Evolutionary conservation across 64 coral and sea anemone species (phyloP), one percentile per base, ranked within the genome.

Genomic region (Pocillopora damicornis): DNA sequence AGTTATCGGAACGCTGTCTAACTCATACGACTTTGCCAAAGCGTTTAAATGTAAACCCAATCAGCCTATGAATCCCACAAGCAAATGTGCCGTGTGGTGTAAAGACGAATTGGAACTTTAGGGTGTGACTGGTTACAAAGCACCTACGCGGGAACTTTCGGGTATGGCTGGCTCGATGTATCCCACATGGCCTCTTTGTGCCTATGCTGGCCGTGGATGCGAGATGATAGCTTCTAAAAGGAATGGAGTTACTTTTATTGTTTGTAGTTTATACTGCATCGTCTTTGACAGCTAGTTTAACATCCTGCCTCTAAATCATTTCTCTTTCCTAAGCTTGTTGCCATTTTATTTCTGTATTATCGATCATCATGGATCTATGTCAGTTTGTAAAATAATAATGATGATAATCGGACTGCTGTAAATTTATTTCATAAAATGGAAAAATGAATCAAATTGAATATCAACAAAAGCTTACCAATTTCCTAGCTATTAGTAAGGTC

Each of bases 1-100:
- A 65, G 97, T 99, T 10, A 99, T 93, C n/a, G 97, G 97, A 26
- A 94, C 93, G 4, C 35, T 99, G 30, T 99, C 97, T 12, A 99
- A 99, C 65, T 99, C 97, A 10, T 86, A 93, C 60, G 97, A 99
- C 64, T 99, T 99, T 79, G 60, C 97, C 60, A 73, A 83, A 15
- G 93, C 97, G 15, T 99, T 99, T 74, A 85, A 95, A 15, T 99
- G 97, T 77, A 87, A 82, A 22, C 4, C 74, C 76, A 88, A 81
- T 64, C 91, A 88, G 26, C 63, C 34, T 0, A 99, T 99, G 97
- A 99, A 99, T 67, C 97, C 97, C 10, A 60, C 60, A n/a, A 93
- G 67, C 58, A 99, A 99, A 62, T 99, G 97, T 26, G 88, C 91
- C 11, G 97, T 99, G 26, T 99, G 97, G 97, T 83, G 82, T 66